Percentiles rank a stretch among this genome's conserved stretches.
These are phyloP conservation scores for Pyrrhia umbra DNA, from an alignment of 2,888 invertebrate genomes.

Conservation along the genomic window DNA sequence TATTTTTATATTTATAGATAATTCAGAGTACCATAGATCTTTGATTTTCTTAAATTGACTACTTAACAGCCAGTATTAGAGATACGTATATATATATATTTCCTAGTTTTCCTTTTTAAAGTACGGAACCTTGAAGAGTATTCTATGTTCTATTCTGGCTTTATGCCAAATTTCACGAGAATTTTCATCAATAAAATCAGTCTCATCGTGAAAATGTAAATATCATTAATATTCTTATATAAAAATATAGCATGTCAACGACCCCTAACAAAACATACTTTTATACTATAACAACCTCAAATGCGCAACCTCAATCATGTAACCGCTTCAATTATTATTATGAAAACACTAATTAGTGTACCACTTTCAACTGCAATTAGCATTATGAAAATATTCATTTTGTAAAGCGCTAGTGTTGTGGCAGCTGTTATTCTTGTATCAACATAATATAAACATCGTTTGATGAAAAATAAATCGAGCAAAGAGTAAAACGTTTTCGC, in stretches of 20 bases:
- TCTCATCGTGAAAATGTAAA: background rate
- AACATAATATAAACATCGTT: slow-evolving; percentile 52
- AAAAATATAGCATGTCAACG: background rate
- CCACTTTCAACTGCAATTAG: slow-evolving; percentile 36
- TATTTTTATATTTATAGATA: no score
- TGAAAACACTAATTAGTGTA: slow-evolving; percentile 24
- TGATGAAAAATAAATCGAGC: slow-evolving; percentile 60
- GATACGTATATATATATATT: no score
- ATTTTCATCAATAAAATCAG: background rate
- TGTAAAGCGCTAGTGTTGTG: slow-evolving; percentile 18
- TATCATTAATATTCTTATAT: background rate
- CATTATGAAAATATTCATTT: slow-evolving; percentile 38
- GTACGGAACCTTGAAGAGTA: background rate
- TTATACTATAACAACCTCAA: slow-evolving; percentile 1
- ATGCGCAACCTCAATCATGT: slow-evolving; percentile 30
- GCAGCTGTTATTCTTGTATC: slow-evolving; percentile 41
- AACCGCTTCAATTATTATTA: slow-evolving; percentile 33
- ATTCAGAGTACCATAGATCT: no score
- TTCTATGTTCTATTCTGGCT: background rate
- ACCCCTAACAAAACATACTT: slow-evolving; percentile 3
- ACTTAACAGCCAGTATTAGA: no score
- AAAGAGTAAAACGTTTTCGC: slow-evolving; percentile 33
- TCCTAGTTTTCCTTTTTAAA: no score
- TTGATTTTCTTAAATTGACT: no score
- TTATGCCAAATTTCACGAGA: background rate